phyloP scores from a whole-genome alignment of 2,113 vertebrate genomes.

The Sceloporus tristichus region DNA sequence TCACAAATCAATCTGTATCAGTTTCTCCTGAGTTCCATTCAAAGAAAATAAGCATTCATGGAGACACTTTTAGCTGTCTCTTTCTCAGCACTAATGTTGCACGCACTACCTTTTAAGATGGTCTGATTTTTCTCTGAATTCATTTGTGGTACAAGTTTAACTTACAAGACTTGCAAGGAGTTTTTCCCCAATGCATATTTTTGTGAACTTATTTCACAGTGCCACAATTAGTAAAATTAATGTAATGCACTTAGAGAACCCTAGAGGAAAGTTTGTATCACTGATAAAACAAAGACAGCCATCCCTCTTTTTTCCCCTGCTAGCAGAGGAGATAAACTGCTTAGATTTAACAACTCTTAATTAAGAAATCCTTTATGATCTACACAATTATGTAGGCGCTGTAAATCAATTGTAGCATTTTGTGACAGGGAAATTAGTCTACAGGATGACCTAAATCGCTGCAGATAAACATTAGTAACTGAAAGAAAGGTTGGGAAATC shows the following conservation, averaged over 20 bases:
- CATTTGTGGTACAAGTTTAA: constrained; percentile 34
- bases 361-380: constrained; percentile 41
- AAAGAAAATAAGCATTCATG: background rate
- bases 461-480: constrained; percentile 22
- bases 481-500: background rate
- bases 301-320: background rate
- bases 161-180: constrained; percentile 3
- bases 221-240: constrained; percentile 33
- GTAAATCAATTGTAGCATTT: background rate
- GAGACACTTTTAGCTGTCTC: background rate
- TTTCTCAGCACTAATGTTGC: constrained; percentile 29
- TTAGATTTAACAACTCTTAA: constrained; percentile 33
- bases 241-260: constrained; percentile 32
- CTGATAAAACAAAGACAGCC: background rate
- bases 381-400: constrained; percentile 28
- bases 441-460: constrained; percentile 23
- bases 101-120: constrained; percentile 27
- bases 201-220: constrained; percentile 18
- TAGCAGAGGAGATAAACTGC: constrained; percentile 1
- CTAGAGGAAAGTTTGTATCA: constrained; percentile 20
- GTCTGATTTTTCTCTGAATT: constrained; percentile 16
- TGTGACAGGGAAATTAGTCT: constrained; percentile 30
- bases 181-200: constrained; percentile 37
- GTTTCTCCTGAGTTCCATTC: background rate
- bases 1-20: background rate